Evolutionary conservation across 2,113 vertebrate genomes (phyloP), one percentile per base, ranked within the genome.

Genomic region (Emydura subglobosa): DNA sequence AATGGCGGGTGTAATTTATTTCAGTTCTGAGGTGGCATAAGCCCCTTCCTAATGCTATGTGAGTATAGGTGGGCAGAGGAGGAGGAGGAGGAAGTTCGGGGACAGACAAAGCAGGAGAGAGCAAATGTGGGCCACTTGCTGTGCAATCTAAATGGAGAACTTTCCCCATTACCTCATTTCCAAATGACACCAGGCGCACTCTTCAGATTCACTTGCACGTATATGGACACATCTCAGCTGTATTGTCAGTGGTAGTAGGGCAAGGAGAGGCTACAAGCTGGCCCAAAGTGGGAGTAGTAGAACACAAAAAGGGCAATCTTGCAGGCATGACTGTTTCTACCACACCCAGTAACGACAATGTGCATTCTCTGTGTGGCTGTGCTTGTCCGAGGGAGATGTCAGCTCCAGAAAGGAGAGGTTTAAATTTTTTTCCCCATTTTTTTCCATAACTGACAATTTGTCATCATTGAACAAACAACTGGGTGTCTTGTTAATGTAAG

Each of bases 261-360:
- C 61, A n/a, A n/a, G n/a, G 31, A 65, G 14, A n/a, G 31, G 31
- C 31, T 34, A 65, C 14, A 14, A 31, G 11, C 29, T 59, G 11
- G 57, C 59, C 29, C 13, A 12, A 31, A 68, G 61, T 7, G 13
- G 16, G 14, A n/a, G 34, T 17, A 68, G 61, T 68, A 19, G 14
- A n/a, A 31, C 14, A 65, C 31, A 27, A 25, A 34, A 65, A 65
- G 31, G 16, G 61, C 31, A 17, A 13, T 7, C 2, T n/a, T n/a
- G 61, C 0, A 0, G 39, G 61, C 22, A 21, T 61, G 49, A 55
- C 7, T 4, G 11, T 61, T 31, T 17, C 19, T 5, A 1, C 27
- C 7, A 13, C 25, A 51, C 27, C 25, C 5, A 7, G 29, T 13
- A 50, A 22, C 44, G 44, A 31, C 16, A 34, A 2, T 1, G 3